Conservation (phyloP, 2,113 vertebrate genomes). For the Castor canadensis region DNA sequence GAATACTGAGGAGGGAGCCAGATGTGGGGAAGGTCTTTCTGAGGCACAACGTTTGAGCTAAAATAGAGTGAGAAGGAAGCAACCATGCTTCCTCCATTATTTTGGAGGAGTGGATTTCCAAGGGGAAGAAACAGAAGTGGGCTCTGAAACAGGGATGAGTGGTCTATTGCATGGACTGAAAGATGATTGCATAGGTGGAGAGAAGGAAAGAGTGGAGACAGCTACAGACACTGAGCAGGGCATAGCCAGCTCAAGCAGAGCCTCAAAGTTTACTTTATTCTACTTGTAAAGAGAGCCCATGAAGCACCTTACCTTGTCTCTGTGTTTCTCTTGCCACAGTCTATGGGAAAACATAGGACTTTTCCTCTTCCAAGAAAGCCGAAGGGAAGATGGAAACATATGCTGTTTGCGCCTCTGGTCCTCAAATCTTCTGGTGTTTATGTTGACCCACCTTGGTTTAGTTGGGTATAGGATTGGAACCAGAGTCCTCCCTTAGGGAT, state of each 20-base stretch:
- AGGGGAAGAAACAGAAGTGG: background rate
- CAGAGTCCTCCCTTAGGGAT: background rate
- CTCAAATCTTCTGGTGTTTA: background rate
- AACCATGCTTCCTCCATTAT: too few species aligned
- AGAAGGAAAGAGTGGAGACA: background rate
- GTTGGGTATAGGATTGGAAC: background rate
- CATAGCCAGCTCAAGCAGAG: background rate
- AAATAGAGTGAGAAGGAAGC: background rate
- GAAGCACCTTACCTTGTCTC: background rate
- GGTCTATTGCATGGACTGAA: background rate
- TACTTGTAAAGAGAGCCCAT: background rate
- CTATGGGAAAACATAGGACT: background rate
- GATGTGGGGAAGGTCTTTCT: background rate
- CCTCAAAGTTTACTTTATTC: background rate
- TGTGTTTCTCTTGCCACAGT: background rate
- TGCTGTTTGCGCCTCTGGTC: fast-evolving
- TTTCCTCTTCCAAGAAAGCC: background rate
- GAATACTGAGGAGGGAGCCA: background rate
- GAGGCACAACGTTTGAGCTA: background rate
- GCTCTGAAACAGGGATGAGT: background rate
- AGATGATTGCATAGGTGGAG: background rate
- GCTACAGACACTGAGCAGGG: background rate
- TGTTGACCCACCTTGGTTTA: background rate
- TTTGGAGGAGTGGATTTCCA: background rate
- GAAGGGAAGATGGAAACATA: background rate